A percentile compares a stretch with the other conserved stretches of the same genome.
Conservation (phyloP, 2,113 vertebrate species). For the Pao palembangensis region DNA sequence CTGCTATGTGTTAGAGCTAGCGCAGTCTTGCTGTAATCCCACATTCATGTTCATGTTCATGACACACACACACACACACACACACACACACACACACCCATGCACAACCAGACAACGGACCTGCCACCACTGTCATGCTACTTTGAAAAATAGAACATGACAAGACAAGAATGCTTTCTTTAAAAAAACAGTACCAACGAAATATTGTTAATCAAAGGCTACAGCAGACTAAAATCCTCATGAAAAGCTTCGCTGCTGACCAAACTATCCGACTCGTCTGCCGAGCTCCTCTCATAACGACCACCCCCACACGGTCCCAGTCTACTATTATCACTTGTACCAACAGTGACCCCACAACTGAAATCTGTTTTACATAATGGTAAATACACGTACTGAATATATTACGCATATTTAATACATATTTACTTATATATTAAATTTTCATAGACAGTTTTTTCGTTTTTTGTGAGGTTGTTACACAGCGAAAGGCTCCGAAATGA, state of each 20-base stretch:
- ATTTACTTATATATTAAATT: constrained; percentile 79
- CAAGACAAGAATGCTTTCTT: constrained; percentile 29
- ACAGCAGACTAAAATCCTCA: constrained; percentile 41
- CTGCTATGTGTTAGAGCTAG: constrained; percentile 44
- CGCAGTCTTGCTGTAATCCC: constrained; percentile 42
- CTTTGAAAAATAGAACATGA: constrained; percentile 45
- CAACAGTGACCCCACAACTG: constrained; percentile 48
- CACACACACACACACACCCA: constrained; percentile 5
- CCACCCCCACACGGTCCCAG: constrained; percentile 18
- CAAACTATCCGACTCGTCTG: constrained; percentile 2
- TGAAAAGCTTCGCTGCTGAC: constrained; percentile 46
- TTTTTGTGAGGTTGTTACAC: constrained; percentile 65
- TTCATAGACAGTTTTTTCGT: constrained; percentile 69
- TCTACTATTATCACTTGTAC: constrained; percentile 36
- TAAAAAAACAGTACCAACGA: constrained; percentile 62
- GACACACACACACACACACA: constrained; percentile 5
- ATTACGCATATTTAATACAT: constrained; percentile 77
- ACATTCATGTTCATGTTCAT: constrained; percentile 60
- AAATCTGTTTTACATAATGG: constrained; percentile 53
- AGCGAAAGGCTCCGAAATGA: constrained; percentile 53
- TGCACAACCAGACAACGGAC: constrained; percentile 24
- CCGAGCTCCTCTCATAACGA: constrained; percentile 4
- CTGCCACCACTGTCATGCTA: constrained; percentile 58
- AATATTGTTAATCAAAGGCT: constrained; percentile 54
- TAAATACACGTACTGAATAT: constrained; percentile 72